Percentiles rank a stretch among this genome's conserved stretches.
These are phyloP conservation scores for Drosophila mimica DNA, from an alignment of 2,888 invertebrate species.

Conservation along the genomic window DNA sequence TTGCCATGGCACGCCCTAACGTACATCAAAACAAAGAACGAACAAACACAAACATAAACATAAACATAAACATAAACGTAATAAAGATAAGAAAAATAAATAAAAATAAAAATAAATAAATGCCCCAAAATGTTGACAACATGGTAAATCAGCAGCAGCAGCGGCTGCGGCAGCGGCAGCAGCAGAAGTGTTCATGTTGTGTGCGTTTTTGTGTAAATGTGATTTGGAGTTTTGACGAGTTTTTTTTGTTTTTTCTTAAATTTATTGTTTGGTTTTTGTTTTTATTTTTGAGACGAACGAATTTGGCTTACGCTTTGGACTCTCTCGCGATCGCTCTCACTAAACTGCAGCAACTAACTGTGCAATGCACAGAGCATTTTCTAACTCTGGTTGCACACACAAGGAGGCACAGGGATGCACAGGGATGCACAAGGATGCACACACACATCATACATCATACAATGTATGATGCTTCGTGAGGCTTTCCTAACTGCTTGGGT, in stretches of 20 bases:
- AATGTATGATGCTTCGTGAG: slow-evolving; percentile 1
- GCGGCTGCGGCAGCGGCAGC: slow-evolving; percentile 8
- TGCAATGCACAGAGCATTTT: slow-evolving; percentile 1
- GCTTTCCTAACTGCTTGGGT: slow-evolving; percentile 1
- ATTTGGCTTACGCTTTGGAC: slow-evolving; percentile 14
- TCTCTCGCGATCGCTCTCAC: slow-evolving; percentile 44
- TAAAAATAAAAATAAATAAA: slow-evolving; percentile 16
- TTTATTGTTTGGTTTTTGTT: neutral
- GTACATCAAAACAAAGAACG: slow-evolving; percentile 1
- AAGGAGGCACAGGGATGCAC: slow-evolving; percentile 1
- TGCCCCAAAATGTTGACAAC: slow-evolving; percentile 41
- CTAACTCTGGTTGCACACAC: neutral
- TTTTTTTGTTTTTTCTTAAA: no score
- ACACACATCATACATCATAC: slow-evolving; percentile 1
- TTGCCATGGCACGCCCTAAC: slow-evolving; percentile 21
- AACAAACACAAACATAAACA: neutral
- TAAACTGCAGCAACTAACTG: slow-evolving; percentile 33
- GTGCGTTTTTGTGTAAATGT: slow-evolving; percentile 12
- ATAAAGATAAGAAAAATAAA: neutral
- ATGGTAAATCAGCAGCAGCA: slow-evolving; percentile 53
- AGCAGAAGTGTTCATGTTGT: slow-evolving; percentile 9
- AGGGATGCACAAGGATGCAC: neutral
- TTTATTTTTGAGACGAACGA: neutral
- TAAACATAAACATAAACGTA: neutral
- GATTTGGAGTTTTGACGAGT: slow-evolving; percentile 8